phyloP scores from a whole-genome alignment of 2,113 vertebrate species.

The Gymnobelideus leadbeateri region DNA sequence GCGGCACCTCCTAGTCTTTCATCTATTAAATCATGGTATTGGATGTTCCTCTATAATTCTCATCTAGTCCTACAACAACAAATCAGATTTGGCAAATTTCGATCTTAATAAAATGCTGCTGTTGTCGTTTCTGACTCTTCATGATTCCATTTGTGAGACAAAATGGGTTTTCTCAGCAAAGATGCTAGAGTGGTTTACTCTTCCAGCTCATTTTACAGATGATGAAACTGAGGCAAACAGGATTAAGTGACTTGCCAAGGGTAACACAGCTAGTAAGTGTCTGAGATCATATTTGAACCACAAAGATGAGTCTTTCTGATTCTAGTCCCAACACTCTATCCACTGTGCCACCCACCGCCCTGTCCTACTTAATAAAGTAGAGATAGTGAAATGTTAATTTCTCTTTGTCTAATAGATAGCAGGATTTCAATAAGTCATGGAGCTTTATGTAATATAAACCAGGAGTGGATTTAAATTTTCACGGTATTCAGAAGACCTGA shows the following conservation, averaged over 20 bases:
- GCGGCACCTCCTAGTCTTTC: background rate
- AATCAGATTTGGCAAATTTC: background rate
- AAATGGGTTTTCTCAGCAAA: too few species aligned
- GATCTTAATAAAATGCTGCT: too few species aligned
- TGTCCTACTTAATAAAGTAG: background rate
- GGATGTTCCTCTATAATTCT: background rate
- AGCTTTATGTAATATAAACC: background rate
- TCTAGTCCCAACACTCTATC: background rate
- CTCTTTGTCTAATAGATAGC: background rate
- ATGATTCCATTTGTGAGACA: too few species aligned
- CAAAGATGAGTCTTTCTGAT: background rate
- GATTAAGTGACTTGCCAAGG: background rate
- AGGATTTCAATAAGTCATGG: background rate
- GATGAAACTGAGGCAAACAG: background rate
- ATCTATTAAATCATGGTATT: background rate
- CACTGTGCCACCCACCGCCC: background rate
- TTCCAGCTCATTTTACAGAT: background rate
- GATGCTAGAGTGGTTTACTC: background rate
- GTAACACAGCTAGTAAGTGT: background rate
- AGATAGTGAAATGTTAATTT: background rate
- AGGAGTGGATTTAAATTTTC: background rate
- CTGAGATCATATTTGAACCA: background rate
- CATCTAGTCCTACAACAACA: background rate
- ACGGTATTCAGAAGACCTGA: background rate
- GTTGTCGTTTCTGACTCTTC: too few species aligned